These are phyloP conservation scores for Pagrus major DNA, from an alignment of 2,113 vertebrate species.

Conservation along the genomic window DNA sequence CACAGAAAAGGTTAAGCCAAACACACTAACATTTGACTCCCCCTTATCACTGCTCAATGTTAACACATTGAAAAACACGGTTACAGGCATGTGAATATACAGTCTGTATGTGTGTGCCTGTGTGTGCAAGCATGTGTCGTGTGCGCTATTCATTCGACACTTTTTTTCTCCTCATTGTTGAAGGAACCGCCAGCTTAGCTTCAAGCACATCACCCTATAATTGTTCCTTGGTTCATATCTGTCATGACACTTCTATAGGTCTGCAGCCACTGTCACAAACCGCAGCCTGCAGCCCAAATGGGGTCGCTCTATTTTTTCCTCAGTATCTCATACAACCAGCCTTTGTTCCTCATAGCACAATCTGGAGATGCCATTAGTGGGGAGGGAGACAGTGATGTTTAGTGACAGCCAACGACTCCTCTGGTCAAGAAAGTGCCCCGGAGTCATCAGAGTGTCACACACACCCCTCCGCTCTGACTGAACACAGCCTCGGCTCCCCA, in stretches of 20 bases:
- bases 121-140: background rate
- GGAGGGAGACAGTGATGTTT: conserved; percentile 81
- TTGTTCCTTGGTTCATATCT: conserved; percentile 70
- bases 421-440: conserved; percentile 79
- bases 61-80: conserved; percentile 3
- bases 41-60: conserved; percentile 16
- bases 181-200: conserved; percentile 50
- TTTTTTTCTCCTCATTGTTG: conserved; percentile 18
- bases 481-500: conserved; percentile 44
- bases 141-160: conserved; percentile 31
- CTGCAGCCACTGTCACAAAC: conserved; percentile 70
- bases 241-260: conserved; percentile 70
- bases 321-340: conserved; percentile 66
- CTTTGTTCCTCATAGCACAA: conserved; percentile 80
- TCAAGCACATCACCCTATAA: conserved; percentile 64
- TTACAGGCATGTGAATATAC: background rate
- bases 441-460: conserved; percentile 79
- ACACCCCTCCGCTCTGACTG: conserved; percentile 59
- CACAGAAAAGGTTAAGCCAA: conserved; percentile 2
- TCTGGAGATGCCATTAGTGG: conserved; percentile 85
- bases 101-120: background rate
- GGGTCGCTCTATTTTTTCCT: conserved; percentile 64
- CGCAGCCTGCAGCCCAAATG: conserved; percentile 72
- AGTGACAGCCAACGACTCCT: conserved; percentile 83
- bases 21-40: conserved; percentile 29